phyloP scores from a whole-genome alignment of 2,797 vertebrate genomes.

The Nyctalus aviator region DNA sequence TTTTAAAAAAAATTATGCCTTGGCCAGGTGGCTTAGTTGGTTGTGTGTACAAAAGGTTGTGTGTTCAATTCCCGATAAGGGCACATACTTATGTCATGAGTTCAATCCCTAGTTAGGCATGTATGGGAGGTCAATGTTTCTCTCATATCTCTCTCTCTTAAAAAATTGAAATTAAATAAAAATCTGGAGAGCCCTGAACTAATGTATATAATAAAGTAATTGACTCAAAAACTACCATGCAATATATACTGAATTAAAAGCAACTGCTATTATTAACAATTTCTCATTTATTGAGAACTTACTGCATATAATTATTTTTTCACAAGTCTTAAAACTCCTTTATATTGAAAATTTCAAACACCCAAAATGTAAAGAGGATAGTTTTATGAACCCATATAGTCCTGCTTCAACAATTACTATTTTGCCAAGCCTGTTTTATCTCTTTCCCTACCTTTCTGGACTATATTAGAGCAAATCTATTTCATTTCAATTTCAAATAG shows the following conservation, averaged over 20 bases:
- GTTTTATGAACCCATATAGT: background rate
- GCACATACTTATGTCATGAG: background rate
- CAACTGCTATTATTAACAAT: background rate
- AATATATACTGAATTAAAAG: background rate
- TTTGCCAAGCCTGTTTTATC: background rate
- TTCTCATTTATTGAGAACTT: background rate
- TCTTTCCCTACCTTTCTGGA: background rate
- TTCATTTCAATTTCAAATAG: background rate
- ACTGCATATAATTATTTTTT: background rate
- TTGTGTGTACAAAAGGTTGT: background rate
- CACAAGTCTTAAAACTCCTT: conserved; percentile 24
- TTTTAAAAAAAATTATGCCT: no score
- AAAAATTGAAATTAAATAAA: background rate
- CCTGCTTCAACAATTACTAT: background rate
- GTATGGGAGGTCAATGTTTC: background rate
- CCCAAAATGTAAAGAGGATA: background rate
- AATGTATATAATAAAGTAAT: background rate
- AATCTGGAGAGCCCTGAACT: background rate
- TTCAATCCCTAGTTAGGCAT: background rate
- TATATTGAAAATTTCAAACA: conserved; percentile 28
- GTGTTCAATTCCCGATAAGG: background rate
- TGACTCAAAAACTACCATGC: background rate
- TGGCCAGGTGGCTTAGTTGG: background rate
- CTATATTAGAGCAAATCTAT: background rate
- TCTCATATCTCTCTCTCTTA: background rate